phyloP scores from a whole-genome alignment of 1,140 invertebrate species.

The Gryllus bimaculatus region DNA sequence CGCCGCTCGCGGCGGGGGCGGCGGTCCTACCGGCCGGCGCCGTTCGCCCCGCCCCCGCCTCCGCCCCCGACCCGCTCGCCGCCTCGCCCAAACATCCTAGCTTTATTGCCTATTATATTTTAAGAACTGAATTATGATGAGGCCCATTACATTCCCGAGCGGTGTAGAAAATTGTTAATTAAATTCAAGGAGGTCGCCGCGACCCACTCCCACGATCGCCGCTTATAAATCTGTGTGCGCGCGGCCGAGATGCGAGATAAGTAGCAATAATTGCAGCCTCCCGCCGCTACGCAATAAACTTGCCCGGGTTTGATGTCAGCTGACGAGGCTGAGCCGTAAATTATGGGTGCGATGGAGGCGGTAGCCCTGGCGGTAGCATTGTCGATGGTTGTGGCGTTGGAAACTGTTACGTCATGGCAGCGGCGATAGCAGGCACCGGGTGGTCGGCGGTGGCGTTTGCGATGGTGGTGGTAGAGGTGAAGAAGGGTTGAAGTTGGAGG shows the following conservation, averaged over 20 bases:
- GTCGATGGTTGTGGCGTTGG: background rate
- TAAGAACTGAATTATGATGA: slow-evolving; percentile 5
- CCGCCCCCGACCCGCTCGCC: no score
- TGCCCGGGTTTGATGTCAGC: slow-evolving; percentile 2
- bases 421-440: no score
- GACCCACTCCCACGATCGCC: slow-evolving; percentile 1
- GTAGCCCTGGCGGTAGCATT: background rate
- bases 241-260: background rate
- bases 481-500: no score
- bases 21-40: background rate
- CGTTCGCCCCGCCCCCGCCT: no score
- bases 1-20: background rate
- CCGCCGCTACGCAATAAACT: slow-evolving; percentile 2
- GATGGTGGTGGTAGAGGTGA: no score
- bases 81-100: background rate
- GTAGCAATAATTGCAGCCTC: slow-evolving; percentile 3
- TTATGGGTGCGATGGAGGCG: background rate
- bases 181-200: background rate
- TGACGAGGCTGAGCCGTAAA: background rate
- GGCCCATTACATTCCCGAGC: background rate
- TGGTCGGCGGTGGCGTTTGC: no score
- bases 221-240: background rate
- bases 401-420: background rate
- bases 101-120: slow-evolving; percentile 6
- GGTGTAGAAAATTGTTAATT: slow-evolving; percentile 5